These are phyloP conservation scores for Eupithecia subfuscata DNA, from an alignment of 2,888 invertebrate species.

Conservation along the genomic window DNA sequence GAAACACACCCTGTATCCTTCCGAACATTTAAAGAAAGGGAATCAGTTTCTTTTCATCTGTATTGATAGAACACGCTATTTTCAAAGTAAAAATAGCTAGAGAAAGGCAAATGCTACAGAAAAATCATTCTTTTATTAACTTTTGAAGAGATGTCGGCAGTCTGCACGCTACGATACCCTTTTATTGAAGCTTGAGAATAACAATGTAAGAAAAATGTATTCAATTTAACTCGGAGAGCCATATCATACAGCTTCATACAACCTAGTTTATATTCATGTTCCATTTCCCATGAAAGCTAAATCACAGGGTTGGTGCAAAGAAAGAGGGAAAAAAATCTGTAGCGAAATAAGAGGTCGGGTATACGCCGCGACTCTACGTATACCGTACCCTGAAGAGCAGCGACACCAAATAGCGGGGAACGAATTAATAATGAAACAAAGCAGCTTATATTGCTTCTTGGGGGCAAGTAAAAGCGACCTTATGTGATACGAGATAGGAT, in stretches of 20 bases:
- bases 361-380: slow-evolving; percentile 70
- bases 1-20: slow-evolving; percentile 40
- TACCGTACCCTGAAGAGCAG: slow-evolving; percentile 73
- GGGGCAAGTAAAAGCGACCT: slow-evolving; percentile 65
- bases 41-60: slow-evolving; percentile 4
- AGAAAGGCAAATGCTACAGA: neutral
- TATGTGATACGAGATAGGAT: slow-evolving; percentile 70
- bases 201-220: slow-evolving; percentile 28
- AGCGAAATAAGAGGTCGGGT: slow-evolving; percentile 63
- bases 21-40: slow-evolving; percentile 23
- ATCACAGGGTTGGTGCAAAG: slow-evolving; percentile 33
- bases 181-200: slow-evolving; percentile 21
- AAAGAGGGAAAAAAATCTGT: slow-evolving; percentile 50
- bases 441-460: slow-evolving; percentile 64
- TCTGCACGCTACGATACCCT: slow-evolving; percentile 4
- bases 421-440: slow-evolving; percentile 79
- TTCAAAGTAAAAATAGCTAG: neutral
- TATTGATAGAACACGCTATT: neutral
- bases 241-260: slow-evolving; percentile 19
- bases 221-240: slow-evolving; percentile 20
- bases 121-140: slow-evolving; percentile 5
- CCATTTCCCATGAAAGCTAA: slow-evolving; percentile 35
- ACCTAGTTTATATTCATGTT: slow-evolving; percentile 29
- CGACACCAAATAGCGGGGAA: slow-evolving; percentile 80
- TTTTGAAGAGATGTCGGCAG: slow-evolving; percentile 4